Conservation (phyloP, 2,888 invertebrate species). For the Eurois occulta region DNA sequence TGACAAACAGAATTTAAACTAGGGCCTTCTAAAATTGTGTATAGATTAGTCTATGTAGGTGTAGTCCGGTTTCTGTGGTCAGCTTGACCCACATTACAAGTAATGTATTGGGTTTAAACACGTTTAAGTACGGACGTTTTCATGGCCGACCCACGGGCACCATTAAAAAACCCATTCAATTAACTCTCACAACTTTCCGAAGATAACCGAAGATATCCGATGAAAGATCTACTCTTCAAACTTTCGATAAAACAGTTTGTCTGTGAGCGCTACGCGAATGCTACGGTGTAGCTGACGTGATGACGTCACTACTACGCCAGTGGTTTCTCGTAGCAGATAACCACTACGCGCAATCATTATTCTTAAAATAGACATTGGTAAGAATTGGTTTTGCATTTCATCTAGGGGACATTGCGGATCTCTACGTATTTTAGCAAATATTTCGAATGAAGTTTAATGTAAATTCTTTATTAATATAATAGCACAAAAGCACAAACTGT, state of each 20-base stretch:
- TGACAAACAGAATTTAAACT: conserved; percentile 48
- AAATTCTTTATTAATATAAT: too few species aligned
- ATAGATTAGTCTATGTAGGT: conserved; percentile 8
- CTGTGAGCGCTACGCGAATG: neutral
- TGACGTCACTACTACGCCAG: conserved; percentile 39
- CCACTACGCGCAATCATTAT: conserved; percentile 2
- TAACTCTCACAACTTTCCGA: conserved; percentile 43
- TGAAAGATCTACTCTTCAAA: conserved; percentile 6
- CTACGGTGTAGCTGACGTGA: conserved; percentile 38
- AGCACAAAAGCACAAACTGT: neutral
- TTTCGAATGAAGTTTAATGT: neutral
- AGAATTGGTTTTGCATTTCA: neutral
- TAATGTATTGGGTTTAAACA: conserved; percentile 62
- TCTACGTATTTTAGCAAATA: neutral
- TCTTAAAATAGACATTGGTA: neutral
- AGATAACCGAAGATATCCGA: conserved; percentile 24
- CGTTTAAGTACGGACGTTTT: conserved; percentile 64
- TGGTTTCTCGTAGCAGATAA: conserved; percentile 26
- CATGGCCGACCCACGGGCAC: conserved; percentile 50
- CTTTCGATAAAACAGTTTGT: conserved; percentile 6
- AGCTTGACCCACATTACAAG: conserved; percentile 62
- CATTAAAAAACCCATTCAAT: conserved; percentile 67
- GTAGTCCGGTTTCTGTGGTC: conserved; percentile 29
- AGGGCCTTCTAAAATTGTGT: conserved; percentile 19
- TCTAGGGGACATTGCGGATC: neutral